These are phyloP conservation scores for Chlorospingus semifuscus DNA, from an alignment of 2,797 vertebrate species.

Conservation along the genomic window DNA sequence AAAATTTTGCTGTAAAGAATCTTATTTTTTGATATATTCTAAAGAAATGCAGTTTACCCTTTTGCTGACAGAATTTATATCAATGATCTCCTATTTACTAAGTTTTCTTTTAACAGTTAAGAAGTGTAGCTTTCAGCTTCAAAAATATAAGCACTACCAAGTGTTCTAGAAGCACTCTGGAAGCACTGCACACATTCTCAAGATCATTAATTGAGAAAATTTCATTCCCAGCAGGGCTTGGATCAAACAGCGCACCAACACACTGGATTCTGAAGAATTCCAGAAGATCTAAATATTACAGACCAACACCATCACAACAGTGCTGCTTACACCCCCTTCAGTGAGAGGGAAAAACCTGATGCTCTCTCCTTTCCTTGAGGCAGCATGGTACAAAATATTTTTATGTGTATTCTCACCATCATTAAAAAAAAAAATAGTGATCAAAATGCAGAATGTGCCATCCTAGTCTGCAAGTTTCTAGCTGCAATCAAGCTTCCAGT, in stretches of 20 bases:
- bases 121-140: neutral
- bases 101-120: neutral
- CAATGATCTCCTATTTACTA: neutral
- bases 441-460: neutral
- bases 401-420: neutral
- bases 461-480: neutral
- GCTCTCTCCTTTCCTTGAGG: neutral
- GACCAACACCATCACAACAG: neutral
- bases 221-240: neutral
- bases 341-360: neutral
- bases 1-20: neutral
- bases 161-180: neutral
- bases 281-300: neutral
- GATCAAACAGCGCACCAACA: neutral
- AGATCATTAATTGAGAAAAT: neutral
- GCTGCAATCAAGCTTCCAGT: neutral
- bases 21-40: neutral
- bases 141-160: neutral
- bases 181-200: neutral
- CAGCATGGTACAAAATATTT: neutral
- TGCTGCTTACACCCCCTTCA: neutral
- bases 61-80: neutral
- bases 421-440: neutral
- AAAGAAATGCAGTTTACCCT: neutral
- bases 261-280: neutral